phyloP scores from a whole-genome alignment of 2,113 vertebrate genomes.

The Sakesphorus luctuosus region DNA sequence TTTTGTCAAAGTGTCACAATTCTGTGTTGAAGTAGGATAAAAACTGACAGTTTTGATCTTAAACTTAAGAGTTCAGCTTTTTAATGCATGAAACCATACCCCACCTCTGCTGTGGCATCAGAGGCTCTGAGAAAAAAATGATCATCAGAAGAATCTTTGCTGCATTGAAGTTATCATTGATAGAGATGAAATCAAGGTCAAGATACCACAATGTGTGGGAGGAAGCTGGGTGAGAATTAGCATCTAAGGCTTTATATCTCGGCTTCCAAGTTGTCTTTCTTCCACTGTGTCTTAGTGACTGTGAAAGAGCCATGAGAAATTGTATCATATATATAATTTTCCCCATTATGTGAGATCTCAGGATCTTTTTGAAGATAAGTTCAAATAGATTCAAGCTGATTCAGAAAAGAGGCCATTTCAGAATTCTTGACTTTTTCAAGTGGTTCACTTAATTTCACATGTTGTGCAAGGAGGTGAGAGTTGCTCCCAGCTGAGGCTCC shows the following conservation, averaged over 20 bases:
- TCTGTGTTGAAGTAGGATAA: not conserved
- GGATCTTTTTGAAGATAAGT: conserved; percentile 46
- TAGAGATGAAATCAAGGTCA: conserved; percentile 62
- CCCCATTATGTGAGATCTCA: conserved; percentile 1
- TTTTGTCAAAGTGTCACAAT: not conserved
- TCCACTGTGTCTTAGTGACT: conserved; percentile 21
- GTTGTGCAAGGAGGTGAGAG: not conserved
- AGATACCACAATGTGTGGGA: conserved; percentile 39
- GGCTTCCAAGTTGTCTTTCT: conserved; percentile 33
- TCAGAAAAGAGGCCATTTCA: not conserved
- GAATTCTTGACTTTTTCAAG: conserved; percentile 22
- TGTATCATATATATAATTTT: conserved; percentile 16
- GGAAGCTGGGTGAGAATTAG: conserved; percentile 56
- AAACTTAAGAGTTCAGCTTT: not conserved
- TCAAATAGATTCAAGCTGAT: conserved; percentile 28
- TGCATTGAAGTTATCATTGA: conserved; percentile 41
- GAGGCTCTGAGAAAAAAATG: not conserved
- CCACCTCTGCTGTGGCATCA: not conserved
- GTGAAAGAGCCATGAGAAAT: conserved; percentile 29
- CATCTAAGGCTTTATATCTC: conserved; percentile 27
- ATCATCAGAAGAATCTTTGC: conserved; percentile 34
- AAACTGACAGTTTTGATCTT: not conserved
- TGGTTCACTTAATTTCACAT: not conserved
- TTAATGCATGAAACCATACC: not conserved
- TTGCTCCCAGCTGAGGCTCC: not conserved